Base-by-base conservation (phyloP, 2,797 vertebrate species). In the Sebastes hubbsi region DNA sequence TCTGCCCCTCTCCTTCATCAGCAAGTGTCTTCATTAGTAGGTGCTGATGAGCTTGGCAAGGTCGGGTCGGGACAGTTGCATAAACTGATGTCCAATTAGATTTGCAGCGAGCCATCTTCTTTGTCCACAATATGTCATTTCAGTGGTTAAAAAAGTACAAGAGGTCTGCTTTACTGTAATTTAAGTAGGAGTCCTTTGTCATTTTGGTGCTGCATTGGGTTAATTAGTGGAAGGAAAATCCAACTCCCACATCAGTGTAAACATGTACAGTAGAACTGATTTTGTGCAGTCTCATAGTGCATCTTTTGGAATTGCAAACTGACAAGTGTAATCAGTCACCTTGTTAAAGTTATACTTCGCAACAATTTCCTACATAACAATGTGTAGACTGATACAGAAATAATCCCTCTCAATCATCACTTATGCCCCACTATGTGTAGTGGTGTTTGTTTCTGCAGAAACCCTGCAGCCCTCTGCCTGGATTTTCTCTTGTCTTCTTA, bases 21-120 rank as follows among this genome's bases (percentile, higher is more conserved):
- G 75, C 60, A 42, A 59, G 49, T 62, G 63, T 86, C 72, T 62
- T 84, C 82, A 90, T 88, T 87, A 90, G 63, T 70, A 73, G 81
- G 72, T 81, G 56, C 75, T 86, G 84, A 91, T 87, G 86, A 89
- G 77, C 69, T 81, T 84, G 86, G 84, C 87, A 77, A 74, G 75
- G 79, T 75, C 16, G 9, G 65, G 68, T 69, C 72, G 69, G 75
- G 27, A 67, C 62, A 67, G 66, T 59, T 72, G 59, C 68, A 78
- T 56, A 69, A 83, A 79, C 61, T 42, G 69, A 80, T 80, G 38
- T 77, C 70, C 55, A 82, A 16, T 81, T 75, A 49, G 75, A 85
- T 54, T 24, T 52, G 18, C 42, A 78, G 64, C 52, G 54, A 76
- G 22, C 9, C 30, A 29, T 46, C 55, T 52, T 61, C 38, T 74